Evolutionary conservation across 2,797 vertebrate genomes (phyloP).

Genomic region (Thunnus albacares): DNA sequence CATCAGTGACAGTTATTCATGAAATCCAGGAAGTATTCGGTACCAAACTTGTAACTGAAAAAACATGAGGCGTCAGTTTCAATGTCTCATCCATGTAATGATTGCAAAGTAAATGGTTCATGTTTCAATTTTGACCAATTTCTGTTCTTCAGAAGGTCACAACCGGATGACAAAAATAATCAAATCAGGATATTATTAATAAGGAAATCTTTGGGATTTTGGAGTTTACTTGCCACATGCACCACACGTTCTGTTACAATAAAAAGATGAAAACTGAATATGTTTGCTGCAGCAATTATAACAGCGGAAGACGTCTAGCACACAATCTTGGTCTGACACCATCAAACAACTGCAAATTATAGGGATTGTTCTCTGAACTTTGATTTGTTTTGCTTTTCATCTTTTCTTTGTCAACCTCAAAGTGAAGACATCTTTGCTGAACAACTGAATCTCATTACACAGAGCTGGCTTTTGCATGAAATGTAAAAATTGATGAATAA

Average conservation of each 20-base stretch:
- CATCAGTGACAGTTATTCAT: constrained; percentile 21
- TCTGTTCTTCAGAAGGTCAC: neutral
- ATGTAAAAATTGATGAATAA: constrained; percentile 16
- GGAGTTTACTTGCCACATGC: neutral
- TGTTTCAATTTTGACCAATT: neutral
- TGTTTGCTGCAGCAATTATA: neutral
- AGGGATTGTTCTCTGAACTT: constrained; percentile 21
- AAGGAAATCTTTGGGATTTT: neutral
- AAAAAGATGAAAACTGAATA: neutral
- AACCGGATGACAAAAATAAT: neutral
- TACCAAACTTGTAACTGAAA: constrained; percentile 27
- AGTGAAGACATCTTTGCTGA: neutral
- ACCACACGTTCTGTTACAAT: neutral
- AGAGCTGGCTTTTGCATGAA: constrained; percentile 19
- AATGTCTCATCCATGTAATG: neutral
- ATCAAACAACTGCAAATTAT: neutral
- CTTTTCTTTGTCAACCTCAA: neutral
- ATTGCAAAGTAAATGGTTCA: neutral
- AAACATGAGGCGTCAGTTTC: neutral
- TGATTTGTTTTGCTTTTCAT: constrained; percentile 21
- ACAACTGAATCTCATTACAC: constrained; percentile 14
- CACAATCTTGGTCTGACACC: constrained; percentile 12
- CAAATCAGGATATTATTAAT: neutral
- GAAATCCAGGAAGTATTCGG: constrained; percentile 40
- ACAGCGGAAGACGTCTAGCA: neutral